A percentile compares a stretch with the other conserved stretches of the same genome.
These are phyloP conservation scores for Cyphomyrus plagiostoma DNA, from an alignment of 2,113 vertebrate species.

Conservation along the genomic window DNA sequence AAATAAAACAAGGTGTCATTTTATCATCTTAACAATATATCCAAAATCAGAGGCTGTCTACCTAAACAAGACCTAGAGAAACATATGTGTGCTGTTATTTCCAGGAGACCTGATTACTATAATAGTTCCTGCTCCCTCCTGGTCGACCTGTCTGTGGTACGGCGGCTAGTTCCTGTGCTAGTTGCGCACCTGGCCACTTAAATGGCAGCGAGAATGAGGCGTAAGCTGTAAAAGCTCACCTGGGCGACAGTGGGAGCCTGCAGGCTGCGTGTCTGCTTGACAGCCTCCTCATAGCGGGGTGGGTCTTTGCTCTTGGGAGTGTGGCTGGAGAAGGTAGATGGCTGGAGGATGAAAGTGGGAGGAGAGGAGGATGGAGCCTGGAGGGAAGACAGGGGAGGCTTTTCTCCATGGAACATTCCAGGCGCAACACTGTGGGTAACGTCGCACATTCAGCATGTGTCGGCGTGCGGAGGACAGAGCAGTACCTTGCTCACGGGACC, in stretches of 20 bases:
- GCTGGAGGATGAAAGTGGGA: constrained; percentile 63
- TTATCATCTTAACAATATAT: no score
- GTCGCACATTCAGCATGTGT: no score
- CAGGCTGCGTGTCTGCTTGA: constrained; percentile 82
- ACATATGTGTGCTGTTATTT: no score
- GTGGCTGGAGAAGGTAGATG: constrained; percentile 63
- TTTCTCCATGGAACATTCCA: neutral
- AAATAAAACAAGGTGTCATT: no score
- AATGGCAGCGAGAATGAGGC: neutral
- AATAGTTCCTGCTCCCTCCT: no score
- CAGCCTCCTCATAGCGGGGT: constrained; percentile 90
- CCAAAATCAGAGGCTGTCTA: no score
- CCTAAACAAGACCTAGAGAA: no score
- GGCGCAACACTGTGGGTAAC: neutral
- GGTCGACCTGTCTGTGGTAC: no score
- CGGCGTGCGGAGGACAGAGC: neutral
- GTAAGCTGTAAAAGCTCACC: constrained; percentile 52
- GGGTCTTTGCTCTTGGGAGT: constrained; percentile 78
- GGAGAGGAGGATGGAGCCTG: constrained; percentile 68
- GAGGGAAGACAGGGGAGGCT: neutral
- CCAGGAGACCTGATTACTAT: no score
- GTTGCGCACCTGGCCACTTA: neutral
- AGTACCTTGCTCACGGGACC: constrained; percentile 77
- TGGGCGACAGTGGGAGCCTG: constrained; percentile 65
- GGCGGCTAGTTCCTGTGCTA: no score